Evolutionary conservation across 2,113 vertebrate species (phyloP).

Genomic region (Prunella himalayana): DNA sequence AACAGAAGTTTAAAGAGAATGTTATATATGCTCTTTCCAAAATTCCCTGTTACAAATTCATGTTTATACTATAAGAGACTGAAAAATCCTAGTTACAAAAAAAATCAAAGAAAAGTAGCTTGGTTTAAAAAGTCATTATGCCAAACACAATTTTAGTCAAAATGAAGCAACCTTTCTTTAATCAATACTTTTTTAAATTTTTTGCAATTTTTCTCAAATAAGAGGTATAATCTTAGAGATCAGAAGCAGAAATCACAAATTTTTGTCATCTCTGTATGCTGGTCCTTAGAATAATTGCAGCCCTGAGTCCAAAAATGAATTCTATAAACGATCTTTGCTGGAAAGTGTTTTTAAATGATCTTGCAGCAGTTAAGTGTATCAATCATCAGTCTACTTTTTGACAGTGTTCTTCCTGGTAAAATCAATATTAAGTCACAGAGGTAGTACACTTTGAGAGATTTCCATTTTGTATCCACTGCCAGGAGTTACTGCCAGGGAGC

Average conservation of each 20-base stretch:
- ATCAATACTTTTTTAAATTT: not conserved
- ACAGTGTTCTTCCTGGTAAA: not conserved
- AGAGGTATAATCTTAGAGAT: not conserved
- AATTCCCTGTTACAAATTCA: not conserved
- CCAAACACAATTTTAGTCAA: not conserved
- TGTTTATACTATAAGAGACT: not conserved
- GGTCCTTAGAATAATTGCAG: not conserved
- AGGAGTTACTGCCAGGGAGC: not conserved
- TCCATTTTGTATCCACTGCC: not conserved
- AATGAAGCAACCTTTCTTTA: not conserved
- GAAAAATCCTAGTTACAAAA: not conserved
- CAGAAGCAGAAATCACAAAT: not conserved
- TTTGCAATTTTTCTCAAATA: not conserved
- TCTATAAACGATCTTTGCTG: not conserved
- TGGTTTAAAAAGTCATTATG: not conserved
- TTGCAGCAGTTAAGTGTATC: not conserved
- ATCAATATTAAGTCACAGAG: not conserved
- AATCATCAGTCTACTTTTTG: not conserved
- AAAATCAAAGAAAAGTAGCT: not conserved
- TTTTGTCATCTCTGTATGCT: not conserved
- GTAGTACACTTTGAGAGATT: not conserved
- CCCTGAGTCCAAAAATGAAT: not conserved
- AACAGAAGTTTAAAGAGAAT: not conserved
- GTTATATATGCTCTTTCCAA: not conserved
- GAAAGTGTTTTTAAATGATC: not conserved